These are phyloP conservation scores for Vimba vimba DNA, from an alignment of 2,113 vertebrate genomes.

Conservation along the genomic window DNA sequence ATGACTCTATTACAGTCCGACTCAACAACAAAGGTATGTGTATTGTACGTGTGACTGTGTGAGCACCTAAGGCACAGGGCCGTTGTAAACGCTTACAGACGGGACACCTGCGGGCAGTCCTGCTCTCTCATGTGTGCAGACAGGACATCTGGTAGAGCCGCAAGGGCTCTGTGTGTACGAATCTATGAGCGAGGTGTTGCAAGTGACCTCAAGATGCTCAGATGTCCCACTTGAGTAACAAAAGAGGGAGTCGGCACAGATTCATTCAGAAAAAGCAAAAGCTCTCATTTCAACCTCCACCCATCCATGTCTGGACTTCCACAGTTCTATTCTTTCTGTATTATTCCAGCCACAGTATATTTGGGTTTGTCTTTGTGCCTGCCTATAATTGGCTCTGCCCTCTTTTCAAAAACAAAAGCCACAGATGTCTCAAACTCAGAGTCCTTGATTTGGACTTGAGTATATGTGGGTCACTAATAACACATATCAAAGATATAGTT, in stretches of 20 bases:
- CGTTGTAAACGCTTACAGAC: background rate
- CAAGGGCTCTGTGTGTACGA: background rate
- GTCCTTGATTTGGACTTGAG: slow-evolving; percentile 24
- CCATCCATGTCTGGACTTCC: background rate
- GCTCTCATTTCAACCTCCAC: background rate
- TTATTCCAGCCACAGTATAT: slow-evolving; percentile 1
- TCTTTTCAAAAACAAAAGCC: slow-evolving; percentile 32
- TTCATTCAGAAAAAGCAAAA: slow-evolving; percentile 17
- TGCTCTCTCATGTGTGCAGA: slow-evolving; percentile 12
- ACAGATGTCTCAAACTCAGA: background rate
- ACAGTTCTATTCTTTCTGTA: slow-evolving; percentile 5
- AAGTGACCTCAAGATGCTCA: background rate
- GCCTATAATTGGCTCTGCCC: slow-evolving; percentile 31
- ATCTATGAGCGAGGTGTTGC: background rate
- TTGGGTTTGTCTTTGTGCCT: slow-evolving; percentile 21
- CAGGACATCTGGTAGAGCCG: background rate
- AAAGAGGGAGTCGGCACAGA: background rate
- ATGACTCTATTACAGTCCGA: background rate
- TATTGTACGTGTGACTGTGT: background rate
- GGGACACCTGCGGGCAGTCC: background rate
- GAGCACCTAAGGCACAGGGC: background rate
- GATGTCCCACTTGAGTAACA: slow-evolving; percentile 13
- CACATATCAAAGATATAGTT: background rate
- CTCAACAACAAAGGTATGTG: background rate
- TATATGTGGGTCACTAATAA: background rate